Percentiles rank a stretch among this genome's conserved stretches.
phyloP scores from a whole-genome alignment of 1,140 invertebrate species.

The Drosophila mojavensis region DNA sequence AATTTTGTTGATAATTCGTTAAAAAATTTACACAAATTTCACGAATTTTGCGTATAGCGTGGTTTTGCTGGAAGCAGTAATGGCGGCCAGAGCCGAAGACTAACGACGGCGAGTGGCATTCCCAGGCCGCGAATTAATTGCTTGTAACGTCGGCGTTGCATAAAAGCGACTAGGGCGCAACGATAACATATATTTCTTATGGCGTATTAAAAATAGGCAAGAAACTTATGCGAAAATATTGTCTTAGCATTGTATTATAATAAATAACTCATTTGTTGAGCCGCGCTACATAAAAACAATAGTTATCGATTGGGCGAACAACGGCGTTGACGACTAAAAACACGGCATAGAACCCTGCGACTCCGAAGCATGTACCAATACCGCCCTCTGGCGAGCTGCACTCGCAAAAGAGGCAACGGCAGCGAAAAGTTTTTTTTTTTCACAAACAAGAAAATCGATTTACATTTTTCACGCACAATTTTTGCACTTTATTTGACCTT shows the following conservation, averaged over 20 bases:
- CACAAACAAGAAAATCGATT: constrained; percentile 83
- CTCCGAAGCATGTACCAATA: constrained; percentile 50
- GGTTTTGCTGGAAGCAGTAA: constrained; percentile 82
- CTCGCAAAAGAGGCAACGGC: constrained; percentile 25
- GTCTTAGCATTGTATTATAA: constrained; percentile 4
- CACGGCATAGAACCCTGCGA: constrained; percentile 48
- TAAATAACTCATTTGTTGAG: constrained; percentile 5
- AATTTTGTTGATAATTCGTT: constrained; percentile 77
- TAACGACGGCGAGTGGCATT: constrained; percentile 63
- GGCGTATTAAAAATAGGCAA: not conserved
- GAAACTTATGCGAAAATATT: constrained; percentile 5
- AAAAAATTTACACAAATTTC: constrained; percentile 73
- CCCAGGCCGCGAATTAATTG: constrained; percentile 46
- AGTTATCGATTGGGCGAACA: constrained; percentile 11
- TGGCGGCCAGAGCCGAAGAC: constrained; percentile 78
- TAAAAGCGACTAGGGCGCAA: constrained; percentile 25
- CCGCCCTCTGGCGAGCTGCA: constrained; percentile 54
- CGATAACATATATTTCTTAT: constrained; percentile 22
- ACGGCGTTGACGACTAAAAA: constrained; percentile 26
- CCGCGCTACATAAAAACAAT: constrained; percentile 6
- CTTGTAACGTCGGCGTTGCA: constrained; percentile 40
- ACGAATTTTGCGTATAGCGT: constrained; percentile 79
- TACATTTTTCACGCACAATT: constrained; percentile 81
- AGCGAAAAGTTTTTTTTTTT: constrained; percentile 65
- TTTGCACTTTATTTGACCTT: constrained; percentile 57